These are phyloP conservation scores for Mormyrops attenuatus DNA, from an alignment of 2,797 vertebrate species.

Conservation along the genomic window DNA sequence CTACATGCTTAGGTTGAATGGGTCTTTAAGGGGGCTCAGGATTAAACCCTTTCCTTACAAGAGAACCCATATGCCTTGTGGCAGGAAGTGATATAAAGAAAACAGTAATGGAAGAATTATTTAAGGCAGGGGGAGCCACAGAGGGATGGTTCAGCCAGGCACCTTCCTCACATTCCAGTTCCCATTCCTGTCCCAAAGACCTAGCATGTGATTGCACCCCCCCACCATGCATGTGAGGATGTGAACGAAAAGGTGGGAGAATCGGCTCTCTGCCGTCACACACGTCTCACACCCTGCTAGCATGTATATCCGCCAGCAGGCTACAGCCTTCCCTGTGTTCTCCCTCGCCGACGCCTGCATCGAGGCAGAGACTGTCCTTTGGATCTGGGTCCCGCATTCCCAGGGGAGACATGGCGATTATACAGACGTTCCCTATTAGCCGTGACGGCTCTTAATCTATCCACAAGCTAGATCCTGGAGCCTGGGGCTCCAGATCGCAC, in stretches of 20 bases:
- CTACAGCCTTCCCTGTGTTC: not conserved
- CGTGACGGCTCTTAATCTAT: constrained; percentile 32
- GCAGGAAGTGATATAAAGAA: constrained; percentile 39
- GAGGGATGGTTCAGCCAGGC: not conserved
- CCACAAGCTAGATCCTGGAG: constrained; percentile 17
- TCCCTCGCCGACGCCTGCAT: not conserved
- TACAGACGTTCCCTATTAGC: constrained; percentile 31
- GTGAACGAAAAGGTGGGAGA: not conserved
- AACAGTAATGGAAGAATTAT: constrained; percentile 23
- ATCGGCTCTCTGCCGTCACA: not conserved
- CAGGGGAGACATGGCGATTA: constrained; percentile 27
- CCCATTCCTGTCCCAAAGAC: not conserved
- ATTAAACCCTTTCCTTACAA: not conserved
- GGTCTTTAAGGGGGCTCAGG: not conserved
- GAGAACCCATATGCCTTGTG: not conserved
- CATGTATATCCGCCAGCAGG: not conserved
- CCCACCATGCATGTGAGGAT: not conserved
- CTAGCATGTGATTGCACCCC: not conserved
- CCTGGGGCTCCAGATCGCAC: not conserved
- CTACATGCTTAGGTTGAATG: not conserved
- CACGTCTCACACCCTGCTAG: not conserved
- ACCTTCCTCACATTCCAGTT: not conserved
- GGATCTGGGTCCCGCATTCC: constrained; percentile 21
- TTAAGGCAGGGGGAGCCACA: not conserved
- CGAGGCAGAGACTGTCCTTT: constrained; percentile 8